Conservation (phyloP, 1,140 invertebrate genomes). For the Rhyacophila brunnea region DNA sequence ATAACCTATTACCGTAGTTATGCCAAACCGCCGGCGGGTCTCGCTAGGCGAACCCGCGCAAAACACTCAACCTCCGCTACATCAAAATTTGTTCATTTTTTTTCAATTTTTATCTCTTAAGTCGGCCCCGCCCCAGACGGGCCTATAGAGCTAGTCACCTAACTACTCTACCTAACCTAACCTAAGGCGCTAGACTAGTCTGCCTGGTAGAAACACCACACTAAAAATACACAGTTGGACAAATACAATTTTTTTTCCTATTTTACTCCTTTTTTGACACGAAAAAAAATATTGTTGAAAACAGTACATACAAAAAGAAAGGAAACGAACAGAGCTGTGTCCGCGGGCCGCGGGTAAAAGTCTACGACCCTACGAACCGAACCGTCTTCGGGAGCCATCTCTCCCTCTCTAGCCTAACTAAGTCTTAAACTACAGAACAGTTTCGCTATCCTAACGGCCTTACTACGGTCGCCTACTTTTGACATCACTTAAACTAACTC, state of each 20-base stretch:
- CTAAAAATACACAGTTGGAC: constrained; percentile 56
- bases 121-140: constrained; percentile 16
- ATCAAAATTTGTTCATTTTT: constrained; percentile 56
- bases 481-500: constrained; percentile 23
- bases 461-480: constrained; percentile 16
- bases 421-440: constrained; percentile 26
- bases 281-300: constrained; percentile 23
- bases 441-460: constrained; percentile 27
- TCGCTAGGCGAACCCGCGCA: constrained; percentile 55
- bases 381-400: not conserved
- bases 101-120: constrained; percentile 23
- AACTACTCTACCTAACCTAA: constrained; percentile 38
- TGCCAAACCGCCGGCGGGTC: constrained; percentile 44
- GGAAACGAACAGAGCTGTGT: constrained; percentile 9
- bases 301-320: constrained; percentile 22
- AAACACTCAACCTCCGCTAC: constrained; percentile 58
- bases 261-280: constrained; percentile 18
- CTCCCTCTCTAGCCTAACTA: constrained; percentile 22
- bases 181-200: constrained; percentile 53
- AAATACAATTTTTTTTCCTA: constrained; percentile 42
- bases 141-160: constrained; percentile 25
- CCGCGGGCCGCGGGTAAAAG: constrained; percentile 6
- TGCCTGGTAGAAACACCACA: constrained; percentile 55
- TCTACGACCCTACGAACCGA: constrained; percentile 2
- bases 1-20: constrained; percentile 54